phyloP scores from a whole-genome alignment of 2,888 invertebrate genomes.

The Acleris emargana region DNA sequence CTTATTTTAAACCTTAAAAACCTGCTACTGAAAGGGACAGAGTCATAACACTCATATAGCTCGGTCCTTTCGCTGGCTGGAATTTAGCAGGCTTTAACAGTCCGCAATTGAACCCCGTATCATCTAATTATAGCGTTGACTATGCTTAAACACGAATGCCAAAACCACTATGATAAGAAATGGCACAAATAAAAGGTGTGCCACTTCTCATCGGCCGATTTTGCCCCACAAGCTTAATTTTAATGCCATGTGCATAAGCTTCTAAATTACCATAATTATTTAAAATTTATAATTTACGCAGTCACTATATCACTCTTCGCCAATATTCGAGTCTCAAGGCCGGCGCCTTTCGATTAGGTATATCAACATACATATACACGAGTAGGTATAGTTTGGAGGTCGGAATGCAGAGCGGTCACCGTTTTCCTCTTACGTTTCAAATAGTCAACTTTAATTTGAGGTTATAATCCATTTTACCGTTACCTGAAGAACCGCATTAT shows the following conservation, averaged over 20 bases:
- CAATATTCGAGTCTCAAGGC: conserved; percentile 57
- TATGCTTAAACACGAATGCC: too few relatives aligned
- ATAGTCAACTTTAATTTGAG: conserved; percentile 19
- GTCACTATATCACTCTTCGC: conserved; percentile 44
- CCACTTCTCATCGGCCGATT: too few relatives aligned
- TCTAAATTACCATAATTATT: conserved; percentile 22
- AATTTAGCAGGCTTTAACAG: too few relatives aligned
- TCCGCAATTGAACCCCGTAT: too few relatives aligned
- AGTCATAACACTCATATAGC: too few relatives aligned
- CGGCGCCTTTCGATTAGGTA: conserved; percentile 74
- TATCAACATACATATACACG: conserved; percentile 55
- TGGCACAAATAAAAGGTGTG: too few relatives aligned
- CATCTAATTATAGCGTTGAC: too few relatives aligned
- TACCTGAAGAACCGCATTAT: neutral
- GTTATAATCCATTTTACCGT: conserved; percentile 11
- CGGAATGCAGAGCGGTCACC: conserved; percentile 42
- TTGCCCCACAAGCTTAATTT: too few relatives aligned
- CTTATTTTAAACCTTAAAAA: too few relatives aligned
- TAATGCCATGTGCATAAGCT: neutral
- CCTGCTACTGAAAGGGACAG: too few relatives aligned
- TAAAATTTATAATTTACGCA: conserved; percentile 16
- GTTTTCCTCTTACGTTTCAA: conserved; percentile 27
- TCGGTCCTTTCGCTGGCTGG: too few relatives aligned
- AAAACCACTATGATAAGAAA: too few relatives aligned
- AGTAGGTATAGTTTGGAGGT: conserved; percentile 46